Conservation (phyloP, 2,113 vertebrate species). For the Cyprinodon variegatus region DNA sequence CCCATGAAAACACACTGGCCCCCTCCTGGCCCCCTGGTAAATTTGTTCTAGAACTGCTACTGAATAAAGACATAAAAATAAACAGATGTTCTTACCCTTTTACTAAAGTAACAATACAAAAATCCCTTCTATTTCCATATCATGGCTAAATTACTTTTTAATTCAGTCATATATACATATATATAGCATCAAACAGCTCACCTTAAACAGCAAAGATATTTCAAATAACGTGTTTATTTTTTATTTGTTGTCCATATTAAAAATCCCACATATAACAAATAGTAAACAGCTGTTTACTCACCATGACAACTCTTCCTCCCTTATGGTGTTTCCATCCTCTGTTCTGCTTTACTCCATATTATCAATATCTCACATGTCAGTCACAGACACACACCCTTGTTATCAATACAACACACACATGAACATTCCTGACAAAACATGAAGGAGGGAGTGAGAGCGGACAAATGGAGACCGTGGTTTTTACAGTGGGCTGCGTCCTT, state of each 20-base stretch:
- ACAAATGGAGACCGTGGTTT: slow-evolving; percentile 51
- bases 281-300: slow-evolving; percentile 48
- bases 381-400: slow-evolving; percentile 52
- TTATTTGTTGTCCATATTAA: not conserved
- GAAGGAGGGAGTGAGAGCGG: slow-evolving; percentile 32
- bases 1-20: too few relatives aligned
- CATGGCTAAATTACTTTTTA: not conserved
- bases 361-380: slow-evolving; percentile 55
- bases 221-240: too few relatives aligned
- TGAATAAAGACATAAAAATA: too few relatives aligned
- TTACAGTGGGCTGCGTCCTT: slow-evolving; percentile 44
- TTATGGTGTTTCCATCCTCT: slow-evolving; percentile 62
- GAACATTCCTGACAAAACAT: slow-evolving; percentile 75
- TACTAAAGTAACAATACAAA: not conserved
- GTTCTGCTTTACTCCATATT: slow-evolving; percentile 49
- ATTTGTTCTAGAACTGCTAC: too few relatives aligned
- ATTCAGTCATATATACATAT: not conserved
- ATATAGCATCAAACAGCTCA: too few relatives aligned
- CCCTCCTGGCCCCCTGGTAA: too few relatives aligned
- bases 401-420: slow-evolving; percentile 71
- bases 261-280: not conserved
- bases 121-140: not conserved
- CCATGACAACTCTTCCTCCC: slow-evolving; percentile 52
- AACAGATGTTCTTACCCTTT: not conserved
- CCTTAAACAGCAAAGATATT: not conserved